These are phyloP conservation scores for Brienomyrus brachyistius DNA, from an alignment of 2,113 vertebrate species.

Conservation along the genomic window DNA sequence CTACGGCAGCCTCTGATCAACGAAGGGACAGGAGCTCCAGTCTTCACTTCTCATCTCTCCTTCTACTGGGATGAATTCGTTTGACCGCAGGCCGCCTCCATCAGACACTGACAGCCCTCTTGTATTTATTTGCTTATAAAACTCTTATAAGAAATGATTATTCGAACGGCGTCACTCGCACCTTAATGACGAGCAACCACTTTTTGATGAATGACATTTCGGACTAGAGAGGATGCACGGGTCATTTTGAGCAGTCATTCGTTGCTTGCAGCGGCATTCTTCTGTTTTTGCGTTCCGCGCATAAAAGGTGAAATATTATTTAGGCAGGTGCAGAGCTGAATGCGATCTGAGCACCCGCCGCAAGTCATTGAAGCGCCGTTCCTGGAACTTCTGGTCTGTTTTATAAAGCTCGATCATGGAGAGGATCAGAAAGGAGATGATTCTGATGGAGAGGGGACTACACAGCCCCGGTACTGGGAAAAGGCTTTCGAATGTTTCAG, in stretches of 20 bases:
- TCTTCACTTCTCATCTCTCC: constrained; percentile 79
- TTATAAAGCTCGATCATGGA: constrained; percentile 94
- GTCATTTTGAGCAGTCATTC: constrained; percentile 95
- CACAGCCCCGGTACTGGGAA: constrained; percentile 93
- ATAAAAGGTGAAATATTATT: constrained; percentile 89
- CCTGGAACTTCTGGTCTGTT: constrained; percentile 73
- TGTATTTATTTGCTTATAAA: constrained; percentile 99
- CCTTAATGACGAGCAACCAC: constrained; percentile 90
- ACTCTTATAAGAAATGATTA: constrained; percentile 99
- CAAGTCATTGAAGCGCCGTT: constrained; percentile 81
- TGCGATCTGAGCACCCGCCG: constrained; percentile 83
- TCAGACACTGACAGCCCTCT: constrained; percentile 96
- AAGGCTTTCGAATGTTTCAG: constrained; percentile 81
- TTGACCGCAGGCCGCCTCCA: constrained; percentile 97
- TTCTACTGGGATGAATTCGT: constrained; percentile 98
- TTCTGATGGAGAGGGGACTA: constrained; percentile 98
- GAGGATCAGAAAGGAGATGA: constrained; percentile 99
- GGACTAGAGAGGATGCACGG: constrained; percentile 85
- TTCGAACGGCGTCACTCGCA: constrained; percentile 95
- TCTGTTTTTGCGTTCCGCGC: constrained; percentile 80
- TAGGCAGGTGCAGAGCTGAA: constrained; percentile 81
- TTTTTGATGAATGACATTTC: constrained; percentile 98
- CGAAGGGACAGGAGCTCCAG: constrained; percentile 75
- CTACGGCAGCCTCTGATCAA: constrained; percentile 79
- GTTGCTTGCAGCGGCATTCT: constrained; percentile 83